phyloP scores from a whole-genome alignment of 2,113 vertebrate genomes.

The zebrafish (Danio rerio) region DNA sequence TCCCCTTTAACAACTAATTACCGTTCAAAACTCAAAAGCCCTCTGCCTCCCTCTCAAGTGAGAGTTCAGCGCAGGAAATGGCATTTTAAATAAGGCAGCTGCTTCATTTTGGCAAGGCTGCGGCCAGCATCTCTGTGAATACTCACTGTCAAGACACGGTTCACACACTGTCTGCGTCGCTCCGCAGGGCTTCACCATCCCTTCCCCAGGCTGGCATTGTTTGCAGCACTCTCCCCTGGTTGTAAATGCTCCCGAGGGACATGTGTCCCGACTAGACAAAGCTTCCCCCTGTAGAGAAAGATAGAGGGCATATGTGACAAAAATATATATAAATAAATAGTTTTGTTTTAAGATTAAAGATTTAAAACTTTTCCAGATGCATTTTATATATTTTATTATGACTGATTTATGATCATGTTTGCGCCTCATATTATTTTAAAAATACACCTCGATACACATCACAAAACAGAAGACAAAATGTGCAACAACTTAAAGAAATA shows the following conservation, averaged over 20 bases:
- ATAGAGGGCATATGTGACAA: neutral
- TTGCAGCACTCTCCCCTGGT: constrained; percentile 84
- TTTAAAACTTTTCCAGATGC: neutral
- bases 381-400: neutral
- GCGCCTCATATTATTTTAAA: neutral
- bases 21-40: constrained; percentile 23
- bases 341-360: neutral
- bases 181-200: constrained; percentile 82
- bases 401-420: neutral
- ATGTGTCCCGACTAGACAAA: constrained; percentile 67
- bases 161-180: constrained; percentile 85
- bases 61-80: constrained; percentile 37
- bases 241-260: constrained; percentile 78
- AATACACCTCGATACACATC: neutral
- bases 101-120: constrained; percentile 2
- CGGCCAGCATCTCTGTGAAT: constrained; percentile 17
- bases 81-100: constrained; percentile 38
- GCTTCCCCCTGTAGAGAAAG: constrained; percentile 63
- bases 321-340: too few species aligned
- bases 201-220: constrained; percentile 88
- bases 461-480: neutral
- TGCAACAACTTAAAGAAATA: neutral
- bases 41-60: constrained; percentile 13
- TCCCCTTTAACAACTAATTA: constrained; percentile 44
- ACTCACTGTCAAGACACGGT: constrained; percentile 95